Evolutionary conservation across 2,797 vertebrate genomes (phyloP), one percentile per base, ranked within the genome.

Genomic region (Anabas testudineus): DNA sequence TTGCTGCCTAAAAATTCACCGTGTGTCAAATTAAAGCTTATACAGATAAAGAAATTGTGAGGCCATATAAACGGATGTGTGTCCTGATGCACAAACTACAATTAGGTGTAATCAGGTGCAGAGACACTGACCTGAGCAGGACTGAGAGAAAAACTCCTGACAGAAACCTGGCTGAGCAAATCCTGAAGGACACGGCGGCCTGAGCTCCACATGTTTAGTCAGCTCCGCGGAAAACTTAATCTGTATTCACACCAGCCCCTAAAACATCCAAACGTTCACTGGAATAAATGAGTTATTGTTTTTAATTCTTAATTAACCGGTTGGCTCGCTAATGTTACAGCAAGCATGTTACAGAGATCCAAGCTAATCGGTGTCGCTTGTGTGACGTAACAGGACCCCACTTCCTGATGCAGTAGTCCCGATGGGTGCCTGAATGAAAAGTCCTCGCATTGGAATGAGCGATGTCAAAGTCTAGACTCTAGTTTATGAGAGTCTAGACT

Each of bases 181-280:
- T 81, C 85, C 55, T 90, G 91, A 92, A 94, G 92, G 91, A 86
- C 90, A 82, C 78, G 78, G 37, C 87, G 87, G 65, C 83, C 71
- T 41, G 70, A 86, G 73, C 78, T 81, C 91, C 91, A 94, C 94
- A 94, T 94, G 54, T 55, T 89, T 39, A 7, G 4, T 9, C 18
- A 43, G 14, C 34, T 5, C 4, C 22, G 18, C 2, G 12, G 16
- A 13, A 8, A 18, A 26, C 19, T 48, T 12, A 10, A 0, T 0
- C 0, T 22, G 3, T 12, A 16, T 7, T 0, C 3, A 42, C 13
- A 34, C 14, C 7, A 16, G 13, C 15, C n/a, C 13, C 6, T 3
- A 3, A 47, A 18, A 42, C 18, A 18, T 42, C 18, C 7, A 42
- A 18, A 19, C 7, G 6, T 41, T 13, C 36, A 37, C 37, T 36